phyloP scores from a whole-genome alignment of 1,140 invertebrate species.

The Venustaconcha ellipsiformis region DNA sequence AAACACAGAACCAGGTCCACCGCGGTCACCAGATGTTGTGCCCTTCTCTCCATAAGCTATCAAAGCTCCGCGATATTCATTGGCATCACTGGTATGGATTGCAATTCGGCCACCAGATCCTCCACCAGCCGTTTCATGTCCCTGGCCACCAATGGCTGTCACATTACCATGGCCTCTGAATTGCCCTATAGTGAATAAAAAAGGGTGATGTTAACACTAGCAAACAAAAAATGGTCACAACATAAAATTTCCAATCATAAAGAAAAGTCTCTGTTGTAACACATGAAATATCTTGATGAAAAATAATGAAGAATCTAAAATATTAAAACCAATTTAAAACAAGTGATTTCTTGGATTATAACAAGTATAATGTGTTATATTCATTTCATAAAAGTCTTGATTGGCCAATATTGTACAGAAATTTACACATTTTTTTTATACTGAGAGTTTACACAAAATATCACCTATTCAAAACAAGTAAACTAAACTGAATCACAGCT shows the following conservation, averaged over 20 bases:
- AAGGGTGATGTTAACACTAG: too few relatives aligned
- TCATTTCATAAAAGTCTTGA: too few relatives aligned
- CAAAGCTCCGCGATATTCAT: slow-evolving; percentile 45
- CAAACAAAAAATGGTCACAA: too few relatives aligned
- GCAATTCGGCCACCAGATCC: slow-evolving; percentile 55
- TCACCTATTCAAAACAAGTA: too few relatives aligned
- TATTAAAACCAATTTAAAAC: too few relatives aligned
- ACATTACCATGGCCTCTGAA: slow-evolving; percentile 53
- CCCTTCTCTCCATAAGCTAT: slow-evolving; percentile 41
- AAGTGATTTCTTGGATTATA: too few relatives aligned
- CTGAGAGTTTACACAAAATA: not conserved
- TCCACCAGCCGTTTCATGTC: slow-evolving; percentile 39
- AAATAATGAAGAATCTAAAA: too few relatives aligned
- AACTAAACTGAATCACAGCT: not conserved
- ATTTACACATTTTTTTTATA: not conserved
- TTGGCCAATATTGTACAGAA: too few relatives aligned
- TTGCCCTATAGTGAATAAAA: slow-evolving; percentile 31
- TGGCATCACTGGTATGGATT: slow-evolving; percentile 42
- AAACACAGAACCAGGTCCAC: slow-evolving; percentile 55
- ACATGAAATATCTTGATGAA: too few relatives aligned
- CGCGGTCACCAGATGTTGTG: slow-evolving; percentile 39
- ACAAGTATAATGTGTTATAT: too few relatives aligned
- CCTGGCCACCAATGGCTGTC: slow-evolving; percentile 45
- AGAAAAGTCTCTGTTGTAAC: too few relatives aligned
- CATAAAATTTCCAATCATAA: too few relatives aligned